Evolutionary conservation across 1,140 invertebrate genomes (phyloP).

Genomic region (Cheumatopsyche charites): DNA sequence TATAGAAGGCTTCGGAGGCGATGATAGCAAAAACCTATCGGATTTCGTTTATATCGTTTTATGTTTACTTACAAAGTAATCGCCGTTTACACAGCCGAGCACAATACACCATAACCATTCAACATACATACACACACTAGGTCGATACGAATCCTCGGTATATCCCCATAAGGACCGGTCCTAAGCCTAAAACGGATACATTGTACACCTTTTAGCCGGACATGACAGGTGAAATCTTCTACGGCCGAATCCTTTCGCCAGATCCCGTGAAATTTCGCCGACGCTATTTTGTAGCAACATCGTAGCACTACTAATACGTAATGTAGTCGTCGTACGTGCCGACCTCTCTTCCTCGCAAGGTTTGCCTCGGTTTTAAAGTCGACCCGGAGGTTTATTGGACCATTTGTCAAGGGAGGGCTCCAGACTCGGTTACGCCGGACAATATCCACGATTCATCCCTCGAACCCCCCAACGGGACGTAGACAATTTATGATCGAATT

Average conservation of each 20-base stretch:
- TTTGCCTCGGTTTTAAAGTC: slow-evolving; percentile 1
- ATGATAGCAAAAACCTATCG: no score
- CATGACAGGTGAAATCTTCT: slow-evolving; percentile 10
- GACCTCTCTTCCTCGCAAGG: not conserved
- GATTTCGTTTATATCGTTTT: no score
- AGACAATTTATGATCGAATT: slow-evolving; percentile 33
- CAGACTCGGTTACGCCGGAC: slow-evolving; percentile 4
- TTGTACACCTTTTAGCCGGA: slow-evolving; percentile 19
- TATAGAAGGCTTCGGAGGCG: no score
- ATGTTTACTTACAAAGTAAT: not conserved
- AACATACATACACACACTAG: no score
- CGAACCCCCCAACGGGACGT: not conserved
- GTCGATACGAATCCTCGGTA: not conserved
- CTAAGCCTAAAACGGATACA: slow-evolving; percentile 13
- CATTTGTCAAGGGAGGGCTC: slow-evolving; percentile 22
- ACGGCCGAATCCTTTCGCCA: not conserved
- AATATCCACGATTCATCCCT: slow-evolving; percentile 17
- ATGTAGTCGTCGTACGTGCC: not conserved
- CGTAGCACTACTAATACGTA: no score
- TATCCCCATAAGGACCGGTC: not conserved
- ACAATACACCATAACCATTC: no score
- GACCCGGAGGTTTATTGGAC: slow-evolving; percentile 25
- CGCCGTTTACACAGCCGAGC: slow-evolving; percentile 15
- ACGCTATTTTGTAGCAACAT: not conserved
- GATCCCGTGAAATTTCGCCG: not conserved